Conservation (phyloP, 2,797 vertebrate species). For the Prionace glauca region DNA sequence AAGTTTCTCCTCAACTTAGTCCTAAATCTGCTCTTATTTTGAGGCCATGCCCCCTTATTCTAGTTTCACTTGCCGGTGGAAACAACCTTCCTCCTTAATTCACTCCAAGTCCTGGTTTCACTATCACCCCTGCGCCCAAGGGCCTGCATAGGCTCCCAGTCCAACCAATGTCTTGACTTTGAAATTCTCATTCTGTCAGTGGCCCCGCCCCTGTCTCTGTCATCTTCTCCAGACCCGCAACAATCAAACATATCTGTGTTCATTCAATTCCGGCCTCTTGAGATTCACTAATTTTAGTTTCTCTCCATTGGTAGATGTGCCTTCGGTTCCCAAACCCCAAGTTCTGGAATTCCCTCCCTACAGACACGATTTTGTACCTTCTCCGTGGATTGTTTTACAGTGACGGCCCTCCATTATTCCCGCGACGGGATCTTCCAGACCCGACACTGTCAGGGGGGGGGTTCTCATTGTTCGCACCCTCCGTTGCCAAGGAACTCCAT, state of each 20-base stretch:
- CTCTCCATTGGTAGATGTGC: neutral
- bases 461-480: too few relatives aligned
- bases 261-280: neutral
- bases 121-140: too few relatives aligned
- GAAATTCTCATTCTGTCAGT: neutral
- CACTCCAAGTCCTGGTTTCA: neutral
- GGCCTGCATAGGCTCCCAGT: neutral
- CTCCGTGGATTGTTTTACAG: too few relatives aligned
- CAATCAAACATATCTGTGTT: neutral
- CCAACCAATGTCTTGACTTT: neutral
- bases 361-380: too few relatives aligned
- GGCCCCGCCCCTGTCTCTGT: neutral
- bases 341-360: neutral
- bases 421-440: too few relatives aligned
- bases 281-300: neutral
- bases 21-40: too few relatives aligned
- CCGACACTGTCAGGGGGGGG: too few relatives aligned
- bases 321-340: neutral
- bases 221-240: neutral
- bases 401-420: too few relatives aligned
- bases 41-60: too few relatives aligned
- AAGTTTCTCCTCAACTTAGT: too few relatives aligned
- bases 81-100: neutral
- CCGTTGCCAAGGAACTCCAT: too few relatives aligned
- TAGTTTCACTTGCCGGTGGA: too few relatives aligned